Evolutionary conservation across 2,888 invertebrate species (phyloP).

Genomic region (Craniophora ligustri): DNA sequence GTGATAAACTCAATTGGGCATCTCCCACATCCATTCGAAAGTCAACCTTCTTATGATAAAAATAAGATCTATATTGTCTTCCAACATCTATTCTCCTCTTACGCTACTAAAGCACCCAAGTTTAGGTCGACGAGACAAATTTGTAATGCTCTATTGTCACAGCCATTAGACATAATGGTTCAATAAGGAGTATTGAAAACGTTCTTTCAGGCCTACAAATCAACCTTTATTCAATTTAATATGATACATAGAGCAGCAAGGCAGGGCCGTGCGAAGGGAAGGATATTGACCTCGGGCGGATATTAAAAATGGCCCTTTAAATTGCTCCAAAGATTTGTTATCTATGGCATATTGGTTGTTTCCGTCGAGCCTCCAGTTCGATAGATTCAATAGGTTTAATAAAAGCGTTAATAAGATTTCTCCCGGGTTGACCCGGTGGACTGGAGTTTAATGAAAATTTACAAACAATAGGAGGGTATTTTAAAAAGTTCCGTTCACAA

Average conservation of each 20-base stretch:
- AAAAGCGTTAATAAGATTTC: conserved; percentile 73
- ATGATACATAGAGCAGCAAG: conserved; percentile 64
- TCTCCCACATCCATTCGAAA: conserved; percentile 59
- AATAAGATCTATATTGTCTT: conserved; percentile 72
- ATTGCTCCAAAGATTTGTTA: conserved; percentile 79
- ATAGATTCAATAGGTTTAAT: conserved; percentile 62
- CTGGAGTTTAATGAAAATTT: conserved; percentile 65
- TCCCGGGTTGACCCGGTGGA: conserved; percentile 63
- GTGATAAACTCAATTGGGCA: conserved; percentile 84
- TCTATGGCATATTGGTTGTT: conserved; percentile 76
- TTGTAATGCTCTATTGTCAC: conserved; percentile 85
- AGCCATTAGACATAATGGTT: conserved; percentile 83
- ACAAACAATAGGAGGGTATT: conserved; percentile 63
- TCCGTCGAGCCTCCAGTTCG: conserved; percentile 69
- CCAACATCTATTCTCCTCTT: conserved; percentile 45
- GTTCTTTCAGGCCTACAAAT: conserved; percentile 81
- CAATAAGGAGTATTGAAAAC: conserved; percentile 85
- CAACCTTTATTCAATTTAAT: conserved; percentile 79
- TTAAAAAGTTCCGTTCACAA: conserved; percentile 67
- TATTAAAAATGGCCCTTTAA: conserved; percentile 83
- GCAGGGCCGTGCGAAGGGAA: conserved; percentile 74
- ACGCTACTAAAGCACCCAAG: conserved; percentile 50
- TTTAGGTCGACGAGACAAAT: conserved; percentile 75
- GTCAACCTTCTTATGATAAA: conserved; percentile 63
- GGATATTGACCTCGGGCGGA: conserved; percentile 82